Base-by-base conservation (phyloP, 2,797 vertebrate species). In the Xenops minutus region DNA sequence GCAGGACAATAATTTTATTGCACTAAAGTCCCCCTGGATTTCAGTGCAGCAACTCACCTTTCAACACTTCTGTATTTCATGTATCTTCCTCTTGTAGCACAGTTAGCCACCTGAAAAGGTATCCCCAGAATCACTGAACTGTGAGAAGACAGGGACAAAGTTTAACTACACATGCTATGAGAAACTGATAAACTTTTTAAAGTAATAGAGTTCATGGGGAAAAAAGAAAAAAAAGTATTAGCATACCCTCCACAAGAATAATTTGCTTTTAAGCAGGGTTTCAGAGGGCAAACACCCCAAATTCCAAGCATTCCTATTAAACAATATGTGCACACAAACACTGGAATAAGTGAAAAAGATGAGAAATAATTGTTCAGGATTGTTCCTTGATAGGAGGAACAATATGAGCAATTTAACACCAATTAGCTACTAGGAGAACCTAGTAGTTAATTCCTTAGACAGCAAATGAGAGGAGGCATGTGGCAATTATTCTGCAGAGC, bases 381-480 rank as follows among this genome's bases (percentile, higher is more conserved):
- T 82, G 48, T 49, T 86, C 19, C 37, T 11, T 52, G 26, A 76
- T 13, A 82, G 7, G 10, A 78, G 51, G 67, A 94, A 76, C 36
- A 82, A 63, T 61, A 61, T 44, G 15, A 86, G 30, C 15, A 94
- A 77, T 89, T 89, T 51, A 92, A 85, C 52, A 79, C 19, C 59
- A 82, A 91, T 89, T 87, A 93, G 23, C 78, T 89, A 52, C 21
- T 46, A 41, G 29, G 44, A 88, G 17, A 88, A 88, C 37, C 81
- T 77, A 80, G 78, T 34, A 92, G 56, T 67, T 91, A 93, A 94
- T 87, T 91, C 63, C 49, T 85, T 87, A 82, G 34, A 58, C 8
- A 82, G 27, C 3, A 17, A 85, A 77, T 0, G 2, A 85, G 75
- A 91, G 56, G 49, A 32, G 43, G 39, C 24, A 77, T 77, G 64